These are phyloP conservation scores for Lasaia peninsularis DNA, from an alignment of 1,140 invertebrate species.

Conservation along the genomic window DNA sequence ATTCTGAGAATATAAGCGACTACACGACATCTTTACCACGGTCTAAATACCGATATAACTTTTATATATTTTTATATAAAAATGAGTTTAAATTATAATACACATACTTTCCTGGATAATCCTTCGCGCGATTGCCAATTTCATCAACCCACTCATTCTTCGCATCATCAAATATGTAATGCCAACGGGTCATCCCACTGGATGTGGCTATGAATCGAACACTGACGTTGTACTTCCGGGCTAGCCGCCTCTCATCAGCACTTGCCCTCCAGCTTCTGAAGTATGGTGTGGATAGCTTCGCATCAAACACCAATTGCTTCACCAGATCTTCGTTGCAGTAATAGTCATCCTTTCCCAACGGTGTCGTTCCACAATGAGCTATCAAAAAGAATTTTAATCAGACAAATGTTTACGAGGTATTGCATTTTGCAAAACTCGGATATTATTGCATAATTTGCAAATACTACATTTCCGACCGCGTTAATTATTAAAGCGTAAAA, in stretches of 20 bases:
- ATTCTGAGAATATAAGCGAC: too few relatives aligned
- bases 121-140: constrained; percentile 40
- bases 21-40: too few relatives aligned
- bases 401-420: neutral
- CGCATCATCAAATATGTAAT: constrained; percentile 80
- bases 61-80: too few relatives aligned
- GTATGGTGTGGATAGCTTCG: constrained; percentile 85
- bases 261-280: constrained; percentile 80
- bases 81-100: constrained; percentile 11
- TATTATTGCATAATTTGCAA: neutral
- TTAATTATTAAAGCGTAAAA: too few relatives aligned
- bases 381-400: constrained; percentile 25
- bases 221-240: constrained; percentile 82
- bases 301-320: constrained; percentile 91
- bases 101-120: constrained; percentile 51
- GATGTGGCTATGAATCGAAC: constrained; percentile 91
- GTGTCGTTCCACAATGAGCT: constrained; percentile 81
- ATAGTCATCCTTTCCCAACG: constrained; percentile 82
- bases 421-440: neutral
- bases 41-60: too few relatives aligned
- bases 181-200: constrained; percentile 92
- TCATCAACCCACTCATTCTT: constrained; percentile 62
- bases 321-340: constrained; percentile 92
- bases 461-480: too few relatives aligned
- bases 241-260: constrained; percentile 75